Conservation (phyloP, 2,888 invertebrate genomes). For the Callyntrura guangdongensis region DNA sequence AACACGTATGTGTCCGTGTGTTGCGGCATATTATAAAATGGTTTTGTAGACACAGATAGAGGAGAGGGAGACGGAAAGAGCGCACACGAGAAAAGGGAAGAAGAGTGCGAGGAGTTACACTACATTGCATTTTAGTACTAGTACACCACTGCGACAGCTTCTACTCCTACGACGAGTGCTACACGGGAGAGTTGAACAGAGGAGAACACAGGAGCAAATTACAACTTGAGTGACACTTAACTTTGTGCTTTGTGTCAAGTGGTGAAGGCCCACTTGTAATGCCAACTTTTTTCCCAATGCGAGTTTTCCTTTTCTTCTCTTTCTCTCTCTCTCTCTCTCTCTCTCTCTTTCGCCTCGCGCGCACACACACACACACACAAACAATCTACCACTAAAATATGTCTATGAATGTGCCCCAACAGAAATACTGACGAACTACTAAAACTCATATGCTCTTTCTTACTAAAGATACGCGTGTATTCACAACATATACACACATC, state of each 20-base stretch:
- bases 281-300: slow-evolving; percentile 73
- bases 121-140: slow-evolving; percentile 57
- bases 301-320: slow-evolving; percentile 70
- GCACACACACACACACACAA: not conserved
- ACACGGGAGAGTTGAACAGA: slow-evolving; percentile 66
- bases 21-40: slow-evolving; percentile 23
- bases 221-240: slow-evolving; percentile 81
- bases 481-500: too few relatives aligned
- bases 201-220: slow-evolving; percentile 80
- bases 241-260: slow-evolving; percentile 79
- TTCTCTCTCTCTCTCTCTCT: slow-evolving; percentile 25
- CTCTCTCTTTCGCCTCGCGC: too few relatives aligned
- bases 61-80: not conserved
- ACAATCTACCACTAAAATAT: too few relatives aligned
- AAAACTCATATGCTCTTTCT: not conserved
- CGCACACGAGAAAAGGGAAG: not conserved
- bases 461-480: not conserved
- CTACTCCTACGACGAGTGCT: slow-evolving; percentile 38
- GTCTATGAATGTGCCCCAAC: too few relatives aligned
- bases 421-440: too few relatives aligned
- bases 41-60: not conserved
- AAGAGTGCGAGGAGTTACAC: slow-evolving; percentile 46
- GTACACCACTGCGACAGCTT: slow-evolving; percentile 22
- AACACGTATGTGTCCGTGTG: not conserved
- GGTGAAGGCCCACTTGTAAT: slow-evolving; percentile 76